Conservation (phyloP, 92 coral and sea anemone genomes). For the Galaxea fascicularis region DNA sequence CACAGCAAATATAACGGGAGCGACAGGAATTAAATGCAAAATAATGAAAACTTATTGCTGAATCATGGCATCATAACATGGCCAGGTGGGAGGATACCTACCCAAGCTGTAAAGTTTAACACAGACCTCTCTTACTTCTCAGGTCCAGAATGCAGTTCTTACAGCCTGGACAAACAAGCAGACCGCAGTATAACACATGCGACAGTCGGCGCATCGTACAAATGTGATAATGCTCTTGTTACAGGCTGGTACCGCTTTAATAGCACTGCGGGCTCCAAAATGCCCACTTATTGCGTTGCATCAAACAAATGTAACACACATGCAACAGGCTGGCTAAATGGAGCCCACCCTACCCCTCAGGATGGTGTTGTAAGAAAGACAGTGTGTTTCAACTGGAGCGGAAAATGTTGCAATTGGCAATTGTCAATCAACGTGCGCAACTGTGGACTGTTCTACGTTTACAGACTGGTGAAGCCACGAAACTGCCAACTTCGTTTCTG, state of each 20-base stretch:
- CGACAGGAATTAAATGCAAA: no score
- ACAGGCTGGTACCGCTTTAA: constrained; percentile 52
- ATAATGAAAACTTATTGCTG: no score
- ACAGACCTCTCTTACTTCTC: background rate
- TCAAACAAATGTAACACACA: constrained; percentile 32
- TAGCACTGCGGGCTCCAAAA: constrained; percentile 45
- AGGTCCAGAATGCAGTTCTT: constrained; percentile 29
- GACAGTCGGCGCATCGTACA: background rate
- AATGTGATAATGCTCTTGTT: constrained; percentile 22
- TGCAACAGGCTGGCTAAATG: constrained; percentile 66
- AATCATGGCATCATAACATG: no score
- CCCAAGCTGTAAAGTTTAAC: no score
- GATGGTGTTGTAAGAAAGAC: constrained; percentile 42
- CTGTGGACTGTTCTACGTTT: constrained; percentile 50
- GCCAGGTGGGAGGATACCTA: no score
- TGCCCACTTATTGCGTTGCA: constrained; percentile 38
- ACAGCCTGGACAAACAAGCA: background rate
- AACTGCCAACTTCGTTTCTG: constrained; percentile 23
- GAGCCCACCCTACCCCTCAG: constrained; percentile 46
- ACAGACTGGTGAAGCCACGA: background rate
- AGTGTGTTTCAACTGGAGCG: constrained; percentile 46
- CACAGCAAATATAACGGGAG: no score
- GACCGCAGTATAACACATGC: constrained; percentile 11
- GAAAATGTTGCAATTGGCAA: constrained; percentile 40
- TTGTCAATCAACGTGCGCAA: constrained; percentile 21